Percentiles rank a stretch among this genome's conserved stretches.
These are phyloP conservation scores for Ditylenchus weischeri DNA, from an alignment of 2,888 invertebrate genomes.

Conservation along the genomic window DNA sequence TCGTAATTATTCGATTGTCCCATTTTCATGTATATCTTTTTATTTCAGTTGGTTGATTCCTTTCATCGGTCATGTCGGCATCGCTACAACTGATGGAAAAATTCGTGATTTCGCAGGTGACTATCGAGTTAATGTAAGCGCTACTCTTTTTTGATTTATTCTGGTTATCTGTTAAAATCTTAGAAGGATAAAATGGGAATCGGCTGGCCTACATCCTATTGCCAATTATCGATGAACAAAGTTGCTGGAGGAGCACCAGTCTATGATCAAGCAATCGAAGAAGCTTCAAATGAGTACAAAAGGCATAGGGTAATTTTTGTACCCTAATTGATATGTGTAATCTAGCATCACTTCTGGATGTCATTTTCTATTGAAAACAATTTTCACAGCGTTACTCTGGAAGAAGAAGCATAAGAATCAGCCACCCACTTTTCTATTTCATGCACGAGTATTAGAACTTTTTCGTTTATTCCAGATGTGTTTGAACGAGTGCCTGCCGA, in stretches of 20 bases:
- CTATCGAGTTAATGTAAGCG: slow-evolving; percentile 79
- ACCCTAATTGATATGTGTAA: too few relatives aligned
- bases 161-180: slow-evolving; percentile 15
- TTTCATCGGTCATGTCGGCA: slow-evolving; percentile 98
- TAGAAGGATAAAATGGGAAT: slow-evolving; percentile 65
- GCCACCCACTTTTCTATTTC: too few relatives aligned
- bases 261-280: slow-evolving; percentile 82
- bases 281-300: slow-evolving; percentile 90
- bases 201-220: slow-evolving; percentile 66
- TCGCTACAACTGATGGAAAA: slow-evolving; percentile 77
- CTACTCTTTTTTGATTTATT: slow-evolving; percentile 20
- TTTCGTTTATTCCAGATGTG: too few relatives aligned
- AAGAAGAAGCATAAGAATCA: too few relatives aligned
- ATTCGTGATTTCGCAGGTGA: slow-evolving; percentile 97
- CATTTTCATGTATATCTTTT: background rate
- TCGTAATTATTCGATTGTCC: slow-evolving; percentile 38
- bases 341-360: too few relatives aligned
- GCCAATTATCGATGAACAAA: slow-evolving; percentile 74
- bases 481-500: too few relatives aligned
- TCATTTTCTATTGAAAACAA: background rate
- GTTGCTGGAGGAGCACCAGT: slow-evolving; percentile 72
- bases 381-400: too few relatives aligned
- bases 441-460: too few relatives aligned
- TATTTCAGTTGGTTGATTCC: slow-evolving; percentile 82
- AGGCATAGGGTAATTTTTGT: slow-evolving; percentile 72